Conservation (phyloP, 2,797 vertebrate species). For the Aphelocoma californica region DNA sequence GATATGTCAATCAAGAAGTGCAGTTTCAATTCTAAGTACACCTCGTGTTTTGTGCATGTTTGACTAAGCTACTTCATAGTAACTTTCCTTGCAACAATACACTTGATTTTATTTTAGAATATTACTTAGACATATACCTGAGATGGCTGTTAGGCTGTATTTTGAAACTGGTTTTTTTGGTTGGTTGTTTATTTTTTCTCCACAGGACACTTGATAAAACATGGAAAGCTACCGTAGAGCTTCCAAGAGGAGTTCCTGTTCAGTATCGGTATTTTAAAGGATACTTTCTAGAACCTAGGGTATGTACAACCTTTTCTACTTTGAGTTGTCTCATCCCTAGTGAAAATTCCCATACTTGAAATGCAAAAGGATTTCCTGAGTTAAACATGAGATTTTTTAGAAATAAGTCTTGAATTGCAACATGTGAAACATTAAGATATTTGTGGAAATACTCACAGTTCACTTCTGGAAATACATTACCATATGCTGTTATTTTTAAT, state of each 20-base stretch:
- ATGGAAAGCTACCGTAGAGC: slow-evolving; percentile 82
- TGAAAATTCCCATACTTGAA: neutral
- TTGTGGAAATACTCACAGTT: neutral
- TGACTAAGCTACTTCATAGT: neutral
- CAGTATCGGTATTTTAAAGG: slow-evolving; percentile 93
- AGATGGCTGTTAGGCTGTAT: neutral
- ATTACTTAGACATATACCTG: neutral
- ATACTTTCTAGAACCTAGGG: slow-evolving; percentile 90
- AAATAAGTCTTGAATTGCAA: neutral
- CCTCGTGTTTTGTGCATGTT: neutral
- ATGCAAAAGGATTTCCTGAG: neutral
- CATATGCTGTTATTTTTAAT: neutral
- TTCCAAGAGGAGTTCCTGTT: slow-evolving; percentile 78
- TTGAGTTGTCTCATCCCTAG: neutral
- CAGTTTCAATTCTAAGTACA: neutral
- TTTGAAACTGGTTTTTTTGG: neutral
- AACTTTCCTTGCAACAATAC: neutral
- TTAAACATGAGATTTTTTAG: neutral
- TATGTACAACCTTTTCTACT: slow-evolving; percentile 73
- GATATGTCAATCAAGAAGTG: neutral
- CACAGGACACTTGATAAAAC: neutral
- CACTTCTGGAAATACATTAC: neutral
- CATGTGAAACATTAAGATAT: neutral
- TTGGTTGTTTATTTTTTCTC: neutral
- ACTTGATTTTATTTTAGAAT: neutral